Evolutionary conservation across 2,888 invertebrate genomes (phyloP).

Genomic region (Sinohyriopsis cumingii): DNA sequence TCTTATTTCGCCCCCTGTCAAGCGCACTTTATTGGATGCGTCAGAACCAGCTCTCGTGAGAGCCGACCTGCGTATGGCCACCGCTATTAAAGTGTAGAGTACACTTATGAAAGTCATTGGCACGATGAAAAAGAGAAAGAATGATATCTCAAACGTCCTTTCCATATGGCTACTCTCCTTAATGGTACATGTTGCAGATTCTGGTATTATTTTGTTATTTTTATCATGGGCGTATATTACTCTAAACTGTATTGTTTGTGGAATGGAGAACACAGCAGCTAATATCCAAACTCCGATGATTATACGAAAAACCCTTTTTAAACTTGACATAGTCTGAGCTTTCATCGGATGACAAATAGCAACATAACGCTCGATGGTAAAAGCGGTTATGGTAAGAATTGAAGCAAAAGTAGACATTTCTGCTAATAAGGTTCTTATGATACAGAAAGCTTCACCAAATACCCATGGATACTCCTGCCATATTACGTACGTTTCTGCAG

Average conservation of each 20-base stretch:
- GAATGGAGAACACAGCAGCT: slow-evolving; percentile 80
- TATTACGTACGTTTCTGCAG: slow-evolving; percentile 81
- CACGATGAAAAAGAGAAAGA: slow-evolving; percentile 85
- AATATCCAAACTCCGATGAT: slow-evolving; percentile 87
- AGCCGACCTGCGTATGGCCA: slow-evolving; percentile 59
- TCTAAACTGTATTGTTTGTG: slow-evolving; percentile 82
- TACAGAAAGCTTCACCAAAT: slow-evolving; percentile 85
- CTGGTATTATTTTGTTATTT: slow-evolving; percentile 72
- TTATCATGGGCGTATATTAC: slow-evolving; percentile 72
- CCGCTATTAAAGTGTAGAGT: slow-evolving; percentile 77
- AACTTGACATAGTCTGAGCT: slow-evolving; percentile 85
- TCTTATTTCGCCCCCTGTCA: slow-evolving; percentile 33
- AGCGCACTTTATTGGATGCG: slow-evolving; percentile 31
- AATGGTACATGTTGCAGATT: slow-evolving; percentile 77
- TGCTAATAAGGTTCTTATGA: slow-evolving; percentile 84
- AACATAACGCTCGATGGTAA: slow-evolving; percentile 89
- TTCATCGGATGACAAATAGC: slow-evolving; percentile 90
- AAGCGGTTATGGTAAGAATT: slow-evolving; percentile 86
- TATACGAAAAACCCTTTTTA: slow-evolving; percentile 86
- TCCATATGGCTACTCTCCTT: slow-evolving; percentile 42
- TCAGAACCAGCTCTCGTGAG: slow-evolving; percentile 47
- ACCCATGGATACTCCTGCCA: slow-evolving; percentile 72
- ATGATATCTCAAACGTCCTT: slow-evolving; percentile 75
- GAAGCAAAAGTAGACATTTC: slow-evolving; percentile 83
- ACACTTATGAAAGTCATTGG: slow-evolving; percentile 90